Evolutionary conservation across 2,888 invertebrate genomes (phyloP).

Genomic region (Cetonia aurata): DNA sequence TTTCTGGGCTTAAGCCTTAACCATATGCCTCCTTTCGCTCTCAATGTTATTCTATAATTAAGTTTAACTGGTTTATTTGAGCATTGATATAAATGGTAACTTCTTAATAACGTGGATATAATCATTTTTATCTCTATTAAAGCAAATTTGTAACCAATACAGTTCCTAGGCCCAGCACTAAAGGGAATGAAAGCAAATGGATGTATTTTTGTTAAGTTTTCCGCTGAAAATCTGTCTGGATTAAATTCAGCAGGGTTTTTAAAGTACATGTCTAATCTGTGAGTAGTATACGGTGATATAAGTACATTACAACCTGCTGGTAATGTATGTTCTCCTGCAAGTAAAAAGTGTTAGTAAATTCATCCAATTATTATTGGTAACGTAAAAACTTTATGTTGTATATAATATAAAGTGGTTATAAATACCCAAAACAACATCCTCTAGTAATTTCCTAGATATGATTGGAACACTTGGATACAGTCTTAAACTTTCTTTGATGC

Average conservation of each 20-base stretch:
- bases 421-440: slow-evolving; percentile 72
- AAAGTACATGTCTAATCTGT: slow-evolving; percentile 74
- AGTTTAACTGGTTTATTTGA: slow-evolving; percentile 68
- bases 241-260: slow-evolving; percentile 76
- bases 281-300: slow-evolving; percentile 65
- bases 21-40: slow-evolving; percentile 73
- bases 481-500: slow-evolving; percentile 77
- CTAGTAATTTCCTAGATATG: slow-evolving; percentile 71
- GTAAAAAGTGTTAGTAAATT: neutral
- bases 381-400: neutral
- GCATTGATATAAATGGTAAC: slow-evolving; percentile 49
- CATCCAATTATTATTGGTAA: neutral
- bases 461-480: slow-evolving; percentile 78
- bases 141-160: slow-evolving; percentile 67
- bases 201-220: slow-evolving; percentile 77
- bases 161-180: slow-evolving; percentile 81
- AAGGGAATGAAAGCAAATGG: slow-evolving; percentile 82
- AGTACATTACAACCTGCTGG: slow-evolving; percentile 46
- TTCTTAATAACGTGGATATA: slow-evolving; percentile 38
- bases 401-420: neutral
- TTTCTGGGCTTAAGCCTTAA: slow-evolving; percentile 64
- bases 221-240: slow-evolving; percentile 67
- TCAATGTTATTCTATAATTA: slow-evolving; percentile 70
- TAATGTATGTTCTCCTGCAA: slow-evolving; percentile 40
- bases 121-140: slow-evolving; percentile 45